Percentiles rank a stretch among this genome's conserved stretches.
These are phyloP conservation scores for Stenurella melanura DNA, from an alignment of 2,888 invertebrate species.

Conservation along the genomic window DNA sequence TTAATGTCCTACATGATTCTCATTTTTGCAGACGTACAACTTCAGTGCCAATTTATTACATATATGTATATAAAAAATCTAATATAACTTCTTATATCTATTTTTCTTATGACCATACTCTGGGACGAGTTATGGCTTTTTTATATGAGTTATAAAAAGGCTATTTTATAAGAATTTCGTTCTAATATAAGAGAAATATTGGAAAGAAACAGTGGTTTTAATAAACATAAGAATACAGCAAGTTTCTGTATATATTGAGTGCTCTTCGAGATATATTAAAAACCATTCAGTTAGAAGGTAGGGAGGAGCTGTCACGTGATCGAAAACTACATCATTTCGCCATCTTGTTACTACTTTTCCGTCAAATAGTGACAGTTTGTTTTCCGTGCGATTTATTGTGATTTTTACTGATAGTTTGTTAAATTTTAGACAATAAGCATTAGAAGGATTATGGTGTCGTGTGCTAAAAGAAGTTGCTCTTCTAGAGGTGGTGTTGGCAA, in stretches of 20 bases:
- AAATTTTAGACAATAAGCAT: too few relatives aligned
- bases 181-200: background rate
- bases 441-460: too few relatives aligned
- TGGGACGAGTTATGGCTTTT: slow-evolving; percentile 29
- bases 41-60: slow-evolving; percentile 8
- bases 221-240: background rate
- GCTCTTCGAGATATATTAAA: background rate
- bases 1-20: background rate
- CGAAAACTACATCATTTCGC: too few relatives aligned
- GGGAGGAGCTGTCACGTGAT: too few relatives aligned
- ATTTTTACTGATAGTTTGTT: too few relatives aligned
- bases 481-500: too few relatives aligned
- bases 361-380: too few relatives aligned
- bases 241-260: background rate
- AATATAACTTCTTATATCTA: slow-evolving; percentile 47
- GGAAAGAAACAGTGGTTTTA: background rate
- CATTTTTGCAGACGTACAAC: slow-evolving; percentile 1
- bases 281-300: too few relatives aligned
- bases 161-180: background rate
- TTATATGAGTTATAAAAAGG: background rate
- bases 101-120: slow-evolving; percentile 38
- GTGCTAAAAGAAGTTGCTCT: too few relatives aligned
- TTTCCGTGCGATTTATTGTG: too few relatives aligned
- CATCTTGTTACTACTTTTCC: too few relatives aligned
- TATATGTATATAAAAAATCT: slow-evolving; percentile 26